Evolutionary conservation across 2,113 vertebrate species (phyloP).

Genomic region (Toxotes chatareus): DNA sequence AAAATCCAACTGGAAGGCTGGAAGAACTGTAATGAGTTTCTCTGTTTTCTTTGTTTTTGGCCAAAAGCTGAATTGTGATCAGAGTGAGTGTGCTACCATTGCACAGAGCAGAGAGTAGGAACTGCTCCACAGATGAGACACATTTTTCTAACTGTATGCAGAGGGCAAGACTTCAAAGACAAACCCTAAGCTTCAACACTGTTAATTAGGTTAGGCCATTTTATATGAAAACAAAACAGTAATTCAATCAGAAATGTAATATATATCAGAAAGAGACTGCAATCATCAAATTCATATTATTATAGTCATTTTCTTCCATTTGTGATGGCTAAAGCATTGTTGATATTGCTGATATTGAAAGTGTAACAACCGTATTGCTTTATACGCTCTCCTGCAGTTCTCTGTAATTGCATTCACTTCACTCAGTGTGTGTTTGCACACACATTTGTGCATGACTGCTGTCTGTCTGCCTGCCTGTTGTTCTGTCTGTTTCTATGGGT

Average conservation of each 20-base stretch:
- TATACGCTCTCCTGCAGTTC: conserved; percentile 43
- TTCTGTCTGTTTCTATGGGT: conserved; percentile 22
- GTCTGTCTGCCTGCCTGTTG: background rate
- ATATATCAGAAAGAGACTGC: conserved; percentile 25
- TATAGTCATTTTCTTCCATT: conserved; percentile 51
- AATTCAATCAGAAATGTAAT: conserved; percentile 59
- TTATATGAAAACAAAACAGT: conserved; percentile 56
- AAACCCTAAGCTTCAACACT: conserved; percentile 44
- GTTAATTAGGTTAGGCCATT: conserved; percentile 61
- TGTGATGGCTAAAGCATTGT: conserved; percentile 45
- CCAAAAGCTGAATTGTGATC: conserved; percentile 75
- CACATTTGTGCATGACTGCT: conserved; percentile 14
- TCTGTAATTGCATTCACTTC: conserved; percentile 59
- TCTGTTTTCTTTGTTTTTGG: conserved; percentile 71
- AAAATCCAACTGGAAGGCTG: conserved; percentile 57
- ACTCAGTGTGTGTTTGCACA: conserved; percentile 6
- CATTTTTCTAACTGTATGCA: conserved; percentile 62
- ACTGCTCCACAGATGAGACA: conserved; percentile 51
- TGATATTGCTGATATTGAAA: conserved; percentile 57
- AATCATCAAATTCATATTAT: conserved; percentile 45
- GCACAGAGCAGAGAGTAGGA: conserved; percentile 40
- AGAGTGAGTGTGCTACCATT: conserved; percentile 43
- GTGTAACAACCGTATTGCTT: conserved; percentile 46
- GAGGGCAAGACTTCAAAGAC: conserved; percentile 69
- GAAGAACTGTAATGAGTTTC: conserved; percentile 70